Evolutionary conservation across 2,888 invertebrate genomes (phyloP).

Genomic region (Syrista parreyssii): DNA sequence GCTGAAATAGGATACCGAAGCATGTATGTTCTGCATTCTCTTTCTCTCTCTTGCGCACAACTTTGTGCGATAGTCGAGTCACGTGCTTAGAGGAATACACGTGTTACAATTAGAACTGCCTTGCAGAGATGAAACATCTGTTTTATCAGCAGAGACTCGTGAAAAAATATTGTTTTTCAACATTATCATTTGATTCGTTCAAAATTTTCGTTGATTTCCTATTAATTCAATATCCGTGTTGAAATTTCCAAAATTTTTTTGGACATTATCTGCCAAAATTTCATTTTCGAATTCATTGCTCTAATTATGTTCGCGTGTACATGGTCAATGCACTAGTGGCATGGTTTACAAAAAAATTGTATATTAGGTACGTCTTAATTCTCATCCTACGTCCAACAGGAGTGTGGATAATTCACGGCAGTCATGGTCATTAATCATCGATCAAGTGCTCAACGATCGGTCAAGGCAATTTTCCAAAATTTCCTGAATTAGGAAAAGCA

Average conservation of each 20-base stretch:
- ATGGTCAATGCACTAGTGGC: neutral
- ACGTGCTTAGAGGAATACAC: neutral
- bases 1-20: conserved; percentile 59
- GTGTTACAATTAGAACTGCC: neutral
- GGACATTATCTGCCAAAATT: neutral
- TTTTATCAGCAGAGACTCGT: neutral
- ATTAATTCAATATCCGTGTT: neutral
- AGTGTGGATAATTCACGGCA: conserved; percentile 3
- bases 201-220: neutral
- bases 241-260: neutral
- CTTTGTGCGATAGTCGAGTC: conserved; percentile 9
- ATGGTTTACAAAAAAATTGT: too few relatives aligned
- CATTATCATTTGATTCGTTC: neutral
- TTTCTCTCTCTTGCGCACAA: neutral
- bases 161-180: neutral
- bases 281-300: neutral
- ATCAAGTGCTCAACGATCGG: conserved; percentile 62
- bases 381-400: neutral
- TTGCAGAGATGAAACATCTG: neutral
- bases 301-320: neutral
- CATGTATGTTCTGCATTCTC: conserved; percentile 17
- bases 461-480: conserved; percentile 63
- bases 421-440: conserved; percentile 61
- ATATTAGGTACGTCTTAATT: neutral
- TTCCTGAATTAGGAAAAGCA: conserved; percentile 59